phyloP scores from a whole-genome alignment of 1,140 invertebrate species.

The Aphelinus atriplicis region DNA sequence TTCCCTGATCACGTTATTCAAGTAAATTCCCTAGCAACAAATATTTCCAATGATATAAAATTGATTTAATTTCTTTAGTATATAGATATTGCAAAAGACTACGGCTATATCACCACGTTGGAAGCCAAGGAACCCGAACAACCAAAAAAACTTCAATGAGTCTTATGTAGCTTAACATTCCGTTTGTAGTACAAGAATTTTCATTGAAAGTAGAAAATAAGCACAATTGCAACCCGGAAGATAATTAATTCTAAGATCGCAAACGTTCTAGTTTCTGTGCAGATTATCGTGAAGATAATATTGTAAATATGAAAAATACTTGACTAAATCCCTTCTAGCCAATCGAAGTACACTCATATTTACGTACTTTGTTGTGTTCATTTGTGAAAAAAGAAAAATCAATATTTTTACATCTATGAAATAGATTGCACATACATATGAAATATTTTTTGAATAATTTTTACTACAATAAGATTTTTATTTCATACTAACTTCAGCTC shows the following conservation, averaged over 20 bases:
- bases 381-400: not conserved
- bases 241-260: not conserved
- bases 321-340: constrained; percentile 14
- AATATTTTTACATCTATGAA: constrained; percentile 1
- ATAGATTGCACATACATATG: constrained; percentile 2
- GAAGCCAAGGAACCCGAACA: constrained; percentile 12
- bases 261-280: constrained; percentile 18
- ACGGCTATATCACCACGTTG: constrained; percentile 41
- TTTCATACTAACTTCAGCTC: constrained; percentile 30
- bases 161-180: not conserved
- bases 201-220: not conserved
- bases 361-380: constrained; percentile 9
- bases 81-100: constrained; percentile 74
- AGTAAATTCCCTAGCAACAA: not conserved
- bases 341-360: constrained; percentile 13
- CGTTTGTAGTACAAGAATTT: not conserved
- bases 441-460: constrained; percentile 34
- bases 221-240: not conserved
- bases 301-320: constrained; percentile 12
- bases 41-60: not conserved
- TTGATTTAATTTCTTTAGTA: constrained; percentile 54
- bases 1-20: not conserved
- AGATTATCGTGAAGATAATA: not conserved
- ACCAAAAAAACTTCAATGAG: not conserved
- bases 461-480: constrained; percentile 27